Percentiles rank a stretch among this genome's conserved stretches.
Conservation (phyloP, 2,797 vertebrate genomes). For the Arnoldichthys spilopterus region DNA sequence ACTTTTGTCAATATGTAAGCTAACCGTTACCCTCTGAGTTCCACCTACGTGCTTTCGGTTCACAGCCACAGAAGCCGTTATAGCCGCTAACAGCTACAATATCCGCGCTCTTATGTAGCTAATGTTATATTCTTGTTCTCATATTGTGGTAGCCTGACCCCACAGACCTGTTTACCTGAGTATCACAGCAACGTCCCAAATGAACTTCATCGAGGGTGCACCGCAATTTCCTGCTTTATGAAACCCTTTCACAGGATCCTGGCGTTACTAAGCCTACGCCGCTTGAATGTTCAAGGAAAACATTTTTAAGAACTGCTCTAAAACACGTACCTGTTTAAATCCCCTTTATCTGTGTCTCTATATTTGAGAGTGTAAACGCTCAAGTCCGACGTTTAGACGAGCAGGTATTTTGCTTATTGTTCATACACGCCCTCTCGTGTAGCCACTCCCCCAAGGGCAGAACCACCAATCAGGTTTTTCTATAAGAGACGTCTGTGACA, state of each 20-base stretch:
- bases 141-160: too few relatives aligned
- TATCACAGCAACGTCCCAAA: background rate
- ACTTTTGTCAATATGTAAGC: background rate
- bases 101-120: background rate
- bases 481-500: background rate
- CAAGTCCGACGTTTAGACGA: background rate
- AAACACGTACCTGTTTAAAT: background rate
- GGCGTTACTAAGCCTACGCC: background rate
- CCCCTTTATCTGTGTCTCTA: background rate
- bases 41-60: background rate
- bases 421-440: background rate
- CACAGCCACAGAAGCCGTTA: background rate
- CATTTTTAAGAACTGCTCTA: background rate
- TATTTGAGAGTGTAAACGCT: background rate
- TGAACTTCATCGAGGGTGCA: background rate
- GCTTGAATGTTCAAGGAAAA: background rate
- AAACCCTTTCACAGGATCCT: background rate
- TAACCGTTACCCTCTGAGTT: background rate
- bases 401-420: conserved; percentile 35
- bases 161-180: too few relatives aligned
- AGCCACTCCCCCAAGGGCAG: conserved; percentile 46
- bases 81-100: background rate
- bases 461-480: conserved; percentile 58
- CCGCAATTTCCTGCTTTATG: background rate
- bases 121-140: too few relatives aligned